These are phyloP conservation scores for Anniella stebbinsi DNA, from an alignment of 2,797 vertebrate genomes.

Conservation along the genomic window DNA sequence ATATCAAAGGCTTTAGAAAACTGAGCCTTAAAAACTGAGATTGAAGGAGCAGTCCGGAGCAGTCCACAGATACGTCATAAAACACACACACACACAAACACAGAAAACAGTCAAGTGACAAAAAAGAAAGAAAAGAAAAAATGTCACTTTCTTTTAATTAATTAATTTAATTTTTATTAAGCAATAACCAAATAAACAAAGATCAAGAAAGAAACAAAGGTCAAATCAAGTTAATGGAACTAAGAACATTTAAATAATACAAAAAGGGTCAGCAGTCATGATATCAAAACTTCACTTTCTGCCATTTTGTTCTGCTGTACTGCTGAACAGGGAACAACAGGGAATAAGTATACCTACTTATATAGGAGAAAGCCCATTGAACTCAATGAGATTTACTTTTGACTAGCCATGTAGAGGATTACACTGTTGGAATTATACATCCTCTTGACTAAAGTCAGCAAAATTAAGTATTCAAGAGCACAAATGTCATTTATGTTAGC, in stretches of 20 bases:
- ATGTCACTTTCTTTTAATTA: no score
- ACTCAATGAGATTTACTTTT: background rate
- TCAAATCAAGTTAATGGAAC: no score
- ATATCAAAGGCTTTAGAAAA: no score
- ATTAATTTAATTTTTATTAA: no score
- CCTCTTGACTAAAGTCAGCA: background rate
- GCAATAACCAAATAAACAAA: background rate
- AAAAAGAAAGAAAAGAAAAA: no score
- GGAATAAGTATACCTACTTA: background rate
- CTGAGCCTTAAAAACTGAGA: no score
- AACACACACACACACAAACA: no score
- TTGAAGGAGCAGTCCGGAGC: no score
- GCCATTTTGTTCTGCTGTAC: background rate
- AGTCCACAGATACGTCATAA: no score
- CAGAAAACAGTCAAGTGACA: no score
- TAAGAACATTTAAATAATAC: no score
- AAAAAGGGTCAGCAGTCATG: no score
- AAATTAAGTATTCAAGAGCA: background rate
- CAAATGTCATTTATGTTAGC: background rate
- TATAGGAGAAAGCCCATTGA: background rate
- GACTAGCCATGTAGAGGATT: background rate
- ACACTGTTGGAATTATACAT: background rate
- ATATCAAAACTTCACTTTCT: background rate
- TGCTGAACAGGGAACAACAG: rapidly evolving
- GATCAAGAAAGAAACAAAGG: background rate